Evolutionary conservation across 2,888 invertebrate genomes (phyloP).

Genomic region (Leuctra nigra): DNA sequence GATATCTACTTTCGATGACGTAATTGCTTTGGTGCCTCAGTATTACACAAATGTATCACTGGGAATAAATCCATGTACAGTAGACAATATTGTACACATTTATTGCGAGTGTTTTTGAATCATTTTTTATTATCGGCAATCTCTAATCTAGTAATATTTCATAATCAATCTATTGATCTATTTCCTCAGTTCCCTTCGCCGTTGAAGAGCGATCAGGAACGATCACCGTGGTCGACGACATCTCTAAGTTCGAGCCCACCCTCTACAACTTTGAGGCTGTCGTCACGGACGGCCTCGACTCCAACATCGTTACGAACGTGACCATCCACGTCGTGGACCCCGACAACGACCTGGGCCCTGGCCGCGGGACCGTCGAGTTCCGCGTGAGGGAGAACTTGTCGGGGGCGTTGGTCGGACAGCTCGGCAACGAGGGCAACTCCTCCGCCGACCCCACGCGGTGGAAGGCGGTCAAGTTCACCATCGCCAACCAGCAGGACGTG

Average conservation of each 20-base stretch:
- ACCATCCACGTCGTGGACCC: slow-evolving; percentile 58
- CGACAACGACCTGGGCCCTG: slow-evolving; percentile 58
- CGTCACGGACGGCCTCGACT: slow-evolving; percentile 57
- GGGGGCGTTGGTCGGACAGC: slow-evolving; percentile 38
- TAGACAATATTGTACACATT: no score
- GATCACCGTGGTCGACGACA: slow-evolving; percentile 73
- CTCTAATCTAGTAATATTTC: no score
- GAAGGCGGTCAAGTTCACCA: slow-evolving; percentile 59
- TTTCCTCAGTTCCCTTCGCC: slow-evolving; percentile 91
- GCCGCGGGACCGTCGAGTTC: slow-evolving; percentile 59
- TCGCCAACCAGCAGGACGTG: slow-evolving; percentile 78
- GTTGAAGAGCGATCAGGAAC: slow-evolving; percentile 84
- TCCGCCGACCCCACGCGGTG: slow-evolving; percentile 33
- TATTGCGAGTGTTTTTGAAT: no score
- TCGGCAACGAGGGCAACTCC: slow-evolving; percentile 25
- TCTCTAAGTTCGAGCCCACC: slow-evolving; percentile 59
- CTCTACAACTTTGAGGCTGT: slow-evolving; percentile 78
- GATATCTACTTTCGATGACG: no score
- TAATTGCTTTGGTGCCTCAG: no score
- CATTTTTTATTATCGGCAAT: no score
- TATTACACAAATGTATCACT: no score
- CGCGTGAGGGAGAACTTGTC: slow-evolving; percentile 69
- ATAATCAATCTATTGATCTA: no score
- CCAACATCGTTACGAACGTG: slow-evolving; percentile 72
- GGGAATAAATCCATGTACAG: no score